A percentile compares a stretch with the other conserved stretches of the same genome.
These are phyloP conservation scores for Ammodytes marinus DNA, from an alignment of 2,113 vertebrate genomes.

Conservation along the genomic window DNA sequence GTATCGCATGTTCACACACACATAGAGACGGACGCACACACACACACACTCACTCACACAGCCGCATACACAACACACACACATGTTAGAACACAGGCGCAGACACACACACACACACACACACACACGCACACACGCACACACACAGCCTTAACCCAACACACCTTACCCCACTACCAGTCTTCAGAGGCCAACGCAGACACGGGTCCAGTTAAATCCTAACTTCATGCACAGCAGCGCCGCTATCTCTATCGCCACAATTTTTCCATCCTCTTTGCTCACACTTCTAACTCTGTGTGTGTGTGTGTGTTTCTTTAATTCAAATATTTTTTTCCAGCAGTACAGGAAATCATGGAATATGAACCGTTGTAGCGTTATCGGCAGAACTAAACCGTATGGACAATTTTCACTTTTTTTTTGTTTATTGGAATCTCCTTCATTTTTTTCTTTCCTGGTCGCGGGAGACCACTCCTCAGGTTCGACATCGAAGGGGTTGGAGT, in stretches of 20 bases:
- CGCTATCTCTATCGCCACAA: constrained; percentile 25
- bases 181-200: constrained; percentile 55
- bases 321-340: not conserved
- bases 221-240: constrained; percentile 33
- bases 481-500: constrained; percentile 60
- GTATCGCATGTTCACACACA: constrained; percentile 61
- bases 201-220: constrained; percentile 44
- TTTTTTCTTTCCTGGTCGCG: constrained; percentile 35
- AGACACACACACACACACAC: too few species aligned
- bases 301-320: too few species aligned
- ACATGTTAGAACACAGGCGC: too few species aligned
- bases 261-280: constrained; percentile 49
- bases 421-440: constrained; percentile 23
- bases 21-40: too few species aligned
- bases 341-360: constrained; percentile 24
- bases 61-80: too few species aligned
- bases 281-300: not conserved
- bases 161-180: not conserved
- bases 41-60: too few species aligned
- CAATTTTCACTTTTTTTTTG: too few species aligned
- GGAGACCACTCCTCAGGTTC: constrained; percentile 71
- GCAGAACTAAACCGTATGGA: constrained; percentile 41
- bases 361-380: constrained; percentile 35
- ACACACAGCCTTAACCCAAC: constrained; percentile 71
- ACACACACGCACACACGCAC: constrained; percentile 1